Conservation (phyloP, 2,113 vertebrate species). For the Elachura formosa region DNA sequence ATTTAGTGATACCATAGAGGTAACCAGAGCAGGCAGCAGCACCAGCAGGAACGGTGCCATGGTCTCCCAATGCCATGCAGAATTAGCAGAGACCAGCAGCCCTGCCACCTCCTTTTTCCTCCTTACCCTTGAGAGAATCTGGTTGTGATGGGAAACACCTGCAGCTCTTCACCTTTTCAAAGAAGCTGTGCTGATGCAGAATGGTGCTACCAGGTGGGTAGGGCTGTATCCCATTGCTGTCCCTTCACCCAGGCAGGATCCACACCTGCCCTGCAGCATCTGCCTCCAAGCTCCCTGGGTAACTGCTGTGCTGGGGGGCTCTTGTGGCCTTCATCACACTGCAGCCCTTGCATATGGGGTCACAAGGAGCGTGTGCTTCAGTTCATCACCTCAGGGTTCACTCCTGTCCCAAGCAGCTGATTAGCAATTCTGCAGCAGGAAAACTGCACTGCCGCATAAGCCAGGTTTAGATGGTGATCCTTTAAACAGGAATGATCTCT, state of each 20-base stretch:
- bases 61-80: neutral
- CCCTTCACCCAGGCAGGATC: neutral
- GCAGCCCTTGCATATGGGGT: neutral
- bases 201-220: accelerated
- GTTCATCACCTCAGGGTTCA: neutral
- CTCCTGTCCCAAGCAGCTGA: neutral
- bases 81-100: neutral
- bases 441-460: neutral
- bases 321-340: neutral
- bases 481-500: conserved; percentile 31
- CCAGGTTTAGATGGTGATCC: conserved; percentile 29
- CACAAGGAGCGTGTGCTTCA: neutral
- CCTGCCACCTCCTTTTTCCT: neutral
- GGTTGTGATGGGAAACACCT: neutral
- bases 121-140: neutral
- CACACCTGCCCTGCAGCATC: neutral
- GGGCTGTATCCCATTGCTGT: neutral
- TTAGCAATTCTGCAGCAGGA: neutral
- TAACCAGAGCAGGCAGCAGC: neutral
- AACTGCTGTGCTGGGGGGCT: neutral
- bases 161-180: neutral
- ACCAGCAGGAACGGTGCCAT: neutral
- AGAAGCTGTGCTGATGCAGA: neutral
- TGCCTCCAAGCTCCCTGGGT: neutral
- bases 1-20: accelerated